Base-by-base conservation (phyloP, 2,113 vertebrate species). In the Paratilapia polleni region DNA sequence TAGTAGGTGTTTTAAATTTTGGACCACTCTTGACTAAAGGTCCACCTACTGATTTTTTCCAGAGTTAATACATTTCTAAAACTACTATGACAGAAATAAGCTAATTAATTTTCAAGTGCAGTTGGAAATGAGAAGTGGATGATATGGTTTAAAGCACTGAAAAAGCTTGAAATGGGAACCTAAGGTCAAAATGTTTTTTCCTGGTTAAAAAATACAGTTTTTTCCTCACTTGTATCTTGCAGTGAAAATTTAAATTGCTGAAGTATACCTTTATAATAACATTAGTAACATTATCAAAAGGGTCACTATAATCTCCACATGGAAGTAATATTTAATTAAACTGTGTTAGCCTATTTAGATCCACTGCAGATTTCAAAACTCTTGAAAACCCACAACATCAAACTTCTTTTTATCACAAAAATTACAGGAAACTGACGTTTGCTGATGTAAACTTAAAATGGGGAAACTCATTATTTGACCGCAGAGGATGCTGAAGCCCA, bases 271-370 rank as follows among this genome's bases (percentile, higher is more conserved):
- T 14, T 8, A 19, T 52, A 70, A 0, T 52, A 70, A 11, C 43
- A 70, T 52, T 52, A 31, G 43, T 7, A 28, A 9, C 49, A 28
- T 49, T 70, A 19, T 43, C 9, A 2, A 47, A 26, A 47, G 8
- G 43, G 2, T 2, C 15, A 19, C 0, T 43, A 15, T 0, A 66
- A 49, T 17, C 24, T 68, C 0, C 64, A 0, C 11, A 68, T 5
- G 41, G 0, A 68, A 47, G 41, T 68, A 47, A 0, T 3, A 0
- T 47, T 26, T 47, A 47, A 47, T 19, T 68, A 14, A 68, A 6
- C 41, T 26, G 64, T 47, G 64, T 26, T 13, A 24, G 15, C 41
- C 4, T 70, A 22, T 41, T 70, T 70, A 70, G 66, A 28, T 49
- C 24, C 43, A 70, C 66, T 52, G 24, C 24, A 49, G 66, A 70